Evolutionary conservation across 1,140 invertebrate species (phyloP).

Genomic region (Pseudomyrmex flavicornis): DNA sequence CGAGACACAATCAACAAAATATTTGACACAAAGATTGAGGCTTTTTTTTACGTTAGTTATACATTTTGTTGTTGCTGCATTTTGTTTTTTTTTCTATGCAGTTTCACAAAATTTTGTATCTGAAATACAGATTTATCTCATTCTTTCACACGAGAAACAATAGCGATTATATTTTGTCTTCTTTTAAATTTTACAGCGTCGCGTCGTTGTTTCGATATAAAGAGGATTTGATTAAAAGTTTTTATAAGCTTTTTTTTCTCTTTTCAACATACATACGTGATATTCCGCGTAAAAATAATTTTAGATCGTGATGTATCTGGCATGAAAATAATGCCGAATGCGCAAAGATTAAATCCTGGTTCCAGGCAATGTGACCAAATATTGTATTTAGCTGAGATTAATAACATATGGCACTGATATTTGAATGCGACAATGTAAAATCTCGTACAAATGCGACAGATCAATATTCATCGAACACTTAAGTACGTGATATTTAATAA

Average conservation of each 20-base stretch:
- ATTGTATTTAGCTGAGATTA: conserved; percentile 17
- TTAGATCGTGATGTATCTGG: not conserved
- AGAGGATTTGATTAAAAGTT: not conserved
- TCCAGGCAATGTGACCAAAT: conserved; percentile 1
- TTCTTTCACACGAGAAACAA: not conserved
- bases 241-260: conserved; percentile 16
- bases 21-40: conserved; percentile 16
- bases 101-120: not conserved
- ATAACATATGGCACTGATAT: not conserved
- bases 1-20: conserved; percentile 25
- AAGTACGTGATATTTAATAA: no score
- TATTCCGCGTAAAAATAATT: conserved; percentile 14
- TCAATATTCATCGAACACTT: not conserved
- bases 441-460: not conserved
- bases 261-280: not conserved
- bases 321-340: conserved; percentile 2
- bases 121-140: no score
- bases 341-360: conserved; percentile 13
- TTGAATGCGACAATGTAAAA: not conserved
- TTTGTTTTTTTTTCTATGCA: not conserved
- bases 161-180: no score
- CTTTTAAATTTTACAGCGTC: no score
- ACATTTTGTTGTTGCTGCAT: not conserved
- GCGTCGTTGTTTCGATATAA: no score
- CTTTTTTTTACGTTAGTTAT: conserved; percentile 13